Conservation (phyloP, 2,797 vertebrate species). For the Bradypus variegatus region DNA sequence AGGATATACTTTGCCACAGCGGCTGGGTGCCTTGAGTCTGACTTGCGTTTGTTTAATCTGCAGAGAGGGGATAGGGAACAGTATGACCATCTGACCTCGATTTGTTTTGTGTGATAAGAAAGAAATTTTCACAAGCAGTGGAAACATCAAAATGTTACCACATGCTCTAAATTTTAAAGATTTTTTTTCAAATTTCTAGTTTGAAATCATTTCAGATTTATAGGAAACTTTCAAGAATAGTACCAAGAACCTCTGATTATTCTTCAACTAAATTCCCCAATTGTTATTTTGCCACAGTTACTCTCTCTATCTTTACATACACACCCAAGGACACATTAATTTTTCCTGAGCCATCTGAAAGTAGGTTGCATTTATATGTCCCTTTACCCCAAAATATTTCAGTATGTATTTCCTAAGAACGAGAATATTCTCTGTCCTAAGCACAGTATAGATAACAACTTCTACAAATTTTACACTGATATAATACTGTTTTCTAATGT, state of each 20-base stretch:
- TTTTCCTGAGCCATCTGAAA: not conserved
- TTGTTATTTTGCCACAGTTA: not conserved
- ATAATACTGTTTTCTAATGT: not conserved
- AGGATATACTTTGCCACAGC: not conserved
- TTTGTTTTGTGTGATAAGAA: not conserved
- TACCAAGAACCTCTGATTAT: not conserved
- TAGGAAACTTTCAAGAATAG: not conserved
- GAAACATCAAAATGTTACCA: not conserved
- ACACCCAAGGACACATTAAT: not conserved
- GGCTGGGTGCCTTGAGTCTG: not conserved
- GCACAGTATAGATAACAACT: not conserved
- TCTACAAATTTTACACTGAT: not conserved
- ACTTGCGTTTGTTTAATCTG: not conserved
- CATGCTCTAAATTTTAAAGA: not conserved
- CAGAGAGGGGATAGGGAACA: not conserved
- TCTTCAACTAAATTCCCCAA: not conserved
- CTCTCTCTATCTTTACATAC: not conserved
- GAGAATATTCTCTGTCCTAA: not conserved
- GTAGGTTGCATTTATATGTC: not conserved
- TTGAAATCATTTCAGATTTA: slow-evolving; percentile 1
- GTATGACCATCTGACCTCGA: not conserved
- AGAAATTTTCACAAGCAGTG: not conserved
- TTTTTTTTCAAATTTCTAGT: not conserved
- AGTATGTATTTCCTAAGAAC: not conserved
- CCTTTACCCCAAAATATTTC: not conserved